A percentile compares a stretch with the other conserved stretches of the same genome.
These are phyloP conservation scores for Chironomus tentans DNA, from an alignment of 2,888 invertebrate genomes.

Conservation along the genomic window DNA sequence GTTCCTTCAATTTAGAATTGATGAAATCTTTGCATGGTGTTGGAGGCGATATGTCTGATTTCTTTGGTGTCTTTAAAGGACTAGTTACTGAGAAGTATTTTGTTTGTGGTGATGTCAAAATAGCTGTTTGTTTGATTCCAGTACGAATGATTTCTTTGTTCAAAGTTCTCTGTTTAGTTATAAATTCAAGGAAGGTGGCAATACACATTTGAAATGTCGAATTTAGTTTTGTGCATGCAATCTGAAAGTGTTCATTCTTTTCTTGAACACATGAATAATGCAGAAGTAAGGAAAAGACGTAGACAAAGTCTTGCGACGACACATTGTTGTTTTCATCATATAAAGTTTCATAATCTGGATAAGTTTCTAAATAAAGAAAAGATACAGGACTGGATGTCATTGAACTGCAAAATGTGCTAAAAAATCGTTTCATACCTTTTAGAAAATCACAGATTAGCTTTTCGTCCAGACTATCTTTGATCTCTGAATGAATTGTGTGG, in stretches of 20 bases:
- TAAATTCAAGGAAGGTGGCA: neutral
- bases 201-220: slow-evolving; percentile 30
- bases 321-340: slow-evolving; percentile 33
- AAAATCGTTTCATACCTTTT: slow-evolving; percentile 31
- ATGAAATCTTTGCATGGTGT: slow-evolving; percentile 37
- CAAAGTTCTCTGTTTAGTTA: neutral
- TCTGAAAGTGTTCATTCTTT: slow-evolving; percentile 35
- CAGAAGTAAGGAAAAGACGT: slow-evolving; percentile 37
- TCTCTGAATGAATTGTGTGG: slow-evolving; percentile 16
- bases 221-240: slow-evolving; percentile 35
- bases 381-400: neutral
- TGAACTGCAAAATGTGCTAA: no score
- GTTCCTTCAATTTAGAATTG: slow-evolving; percentile 36
- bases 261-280: slow-evolving; percentile 38
- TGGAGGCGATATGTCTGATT: slow-evolving; percentile 33
- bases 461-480: neutral
- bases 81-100: slow-evolving; percentile 18
- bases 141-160: neutral
- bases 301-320: slow-evolving; percentile 35
- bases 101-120: neutral
- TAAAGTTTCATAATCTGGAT: slow-evolving; percentile 34
- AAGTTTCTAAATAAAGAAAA: slow-evolving; percentile 32
- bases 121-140: neutral
- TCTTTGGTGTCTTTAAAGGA: slow-evolving; percentile 32
- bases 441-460: slow-evolving; percentile 32